Evolutionary conservation across 1,140 invertebrate species (phyloP), one percentile per base, ranked within the genome.

Genomic region (Drosophila tristis): DNA sequence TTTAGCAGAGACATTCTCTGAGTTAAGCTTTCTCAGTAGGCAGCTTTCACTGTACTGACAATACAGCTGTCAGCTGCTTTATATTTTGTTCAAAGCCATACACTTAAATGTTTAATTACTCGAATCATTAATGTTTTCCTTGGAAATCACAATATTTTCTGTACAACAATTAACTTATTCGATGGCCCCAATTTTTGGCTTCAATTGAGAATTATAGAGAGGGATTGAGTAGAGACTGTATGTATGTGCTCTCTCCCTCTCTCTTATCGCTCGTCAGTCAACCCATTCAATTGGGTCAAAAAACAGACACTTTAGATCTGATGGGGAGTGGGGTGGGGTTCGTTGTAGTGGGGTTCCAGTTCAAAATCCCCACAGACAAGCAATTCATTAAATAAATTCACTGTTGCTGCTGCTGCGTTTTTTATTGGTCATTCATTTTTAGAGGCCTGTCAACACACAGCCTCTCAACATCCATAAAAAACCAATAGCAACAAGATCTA

Each of bases 371-470:
- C 35, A 39, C 35, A 39, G 35, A 48, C 66, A 42, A 57, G 64
- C 64, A 42, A 54, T 35, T 54, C 51, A 53, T 53, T 35, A 53
- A 53, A 53, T 16, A 35, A 29, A 53, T 39, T 54, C 11, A 16
- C 15, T 25, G 35, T 39, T 31, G 42, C 35, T 39, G 35, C 11
- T 13, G 35, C 35, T 39, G 35, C 35, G 35, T 39, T 39, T 63
- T 63, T 71, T 71, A 71, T 71, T 71, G 67, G 67, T 13, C 67
- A 70, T 70, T 71, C 70, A 70, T 71, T 71, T 39, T 44, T 50
- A 70, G 70, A 57, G 57, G 64, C 53, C 58, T 71, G 67, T 71
- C 67, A 70, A 70, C 67, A 39, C 35, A 70, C 11, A 39, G 35
- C 35, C 0, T 39, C 35, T 39, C 35, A 71, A 54, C 44, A 26